These are phyloP conservation scores for Glyphotaelius pellucidus DNA, from an alignment of 2,888 invertebrate genomes.

Conservation along the genomic window DNA sequence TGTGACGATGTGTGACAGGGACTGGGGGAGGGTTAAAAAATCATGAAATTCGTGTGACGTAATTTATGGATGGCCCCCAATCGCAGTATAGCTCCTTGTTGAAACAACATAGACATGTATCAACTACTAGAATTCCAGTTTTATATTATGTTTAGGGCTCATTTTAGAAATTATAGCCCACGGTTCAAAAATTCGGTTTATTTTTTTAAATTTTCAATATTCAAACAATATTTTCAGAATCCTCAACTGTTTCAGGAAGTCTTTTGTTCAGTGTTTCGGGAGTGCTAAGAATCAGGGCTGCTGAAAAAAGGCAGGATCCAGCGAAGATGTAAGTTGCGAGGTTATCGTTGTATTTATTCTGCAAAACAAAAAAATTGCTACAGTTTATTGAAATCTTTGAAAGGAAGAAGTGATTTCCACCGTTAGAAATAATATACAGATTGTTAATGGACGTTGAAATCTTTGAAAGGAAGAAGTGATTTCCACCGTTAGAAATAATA, in stretches of 20 bases:
- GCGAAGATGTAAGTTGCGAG: constrained; percentile 81
- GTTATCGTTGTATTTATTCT: constrained; percentile 29
- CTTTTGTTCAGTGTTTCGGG: constrained; percentile 80
- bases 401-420: neutral
- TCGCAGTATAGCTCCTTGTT: no score
- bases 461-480: neutral
- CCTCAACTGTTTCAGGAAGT: constrained; percentile 80
- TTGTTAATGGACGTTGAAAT: no score
- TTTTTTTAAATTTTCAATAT: neutral
- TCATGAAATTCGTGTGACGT: no score
- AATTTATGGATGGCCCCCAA: no score
- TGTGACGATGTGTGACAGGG: no score
- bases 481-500: neutral
- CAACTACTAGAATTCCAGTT: no score
- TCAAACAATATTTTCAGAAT: constrained; percentile 73
- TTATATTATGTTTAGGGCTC: no score
- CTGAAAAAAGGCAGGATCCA: constrained; percentile 76
- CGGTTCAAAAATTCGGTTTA: neutral
- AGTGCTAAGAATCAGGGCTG: constrained; percentile 77
- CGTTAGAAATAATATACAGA: neutral
- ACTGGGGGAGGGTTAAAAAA: no score
- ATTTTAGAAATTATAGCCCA: neutral
- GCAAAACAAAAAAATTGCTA: neutral
- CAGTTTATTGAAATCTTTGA: neutral
- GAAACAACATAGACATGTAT: no score